Base-by-base conservation (phyloP, 2,797 vertebrate species). In the Lithobates sylvaticus region DNA sequence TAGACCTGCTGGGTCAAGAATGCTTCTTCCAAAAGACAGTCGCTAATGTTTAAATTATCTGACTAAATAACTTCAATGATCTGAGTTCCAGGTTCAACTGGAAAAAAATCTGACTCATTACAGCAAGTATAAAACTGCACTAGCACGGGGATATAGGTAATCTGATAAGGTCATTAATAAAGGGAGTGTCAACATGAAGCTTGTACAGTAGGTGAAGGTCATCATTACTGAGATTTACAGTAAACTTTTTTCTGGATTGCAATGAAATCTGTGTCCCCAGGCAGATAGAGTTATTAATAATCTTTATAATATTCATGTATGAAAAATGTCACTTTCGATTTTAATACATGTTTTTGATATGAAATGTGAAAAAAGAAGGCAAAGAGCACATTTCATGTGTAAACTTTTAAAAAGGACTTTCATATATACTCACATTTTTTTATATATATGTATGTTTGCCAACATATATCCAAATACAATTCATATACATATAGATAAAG, bases 11-110 rank as follows among this genome's bases (percentile, higher is more conserved):
- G 93, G 94, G 94, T 91, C 94, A 91, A 93, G 93, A 93, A 93
- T 92, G 89, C 91, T 91, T 92, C 91, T 93, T 92, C 91, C 92
- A 91, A 84, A 93, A 94, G 90, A 93, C 91, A 94, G 90, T 90
- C 92, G 92, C 92, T 93, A 93, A 93, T 94, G 93, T 94, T 95
- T 93, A 94, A 95, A 95, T 95, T 94, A 94, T 93, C 91, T 95
- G 93, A 93, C 93, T 93, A 94, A 93, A 93, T 93, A 91, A 89
- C 89, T 91, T 67, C 92, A 92, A 92, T 92, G 92, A 94, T 94
- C 91, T 92, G 89, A 91, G 93, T 94, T 94, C 91, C 91, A 94
- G 93, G 94, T 94, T 94, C 92, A 88, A 90, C 34, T 29, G 21
- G 6, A 47, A 26, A 78, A 90, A 85, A 93, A 90, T 93, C 65